These are phyloP conservation scores for Bombus impatiens DNA, from an alignment of 1,140 invertebrate species.

Conservation along the genomic window DNA sequence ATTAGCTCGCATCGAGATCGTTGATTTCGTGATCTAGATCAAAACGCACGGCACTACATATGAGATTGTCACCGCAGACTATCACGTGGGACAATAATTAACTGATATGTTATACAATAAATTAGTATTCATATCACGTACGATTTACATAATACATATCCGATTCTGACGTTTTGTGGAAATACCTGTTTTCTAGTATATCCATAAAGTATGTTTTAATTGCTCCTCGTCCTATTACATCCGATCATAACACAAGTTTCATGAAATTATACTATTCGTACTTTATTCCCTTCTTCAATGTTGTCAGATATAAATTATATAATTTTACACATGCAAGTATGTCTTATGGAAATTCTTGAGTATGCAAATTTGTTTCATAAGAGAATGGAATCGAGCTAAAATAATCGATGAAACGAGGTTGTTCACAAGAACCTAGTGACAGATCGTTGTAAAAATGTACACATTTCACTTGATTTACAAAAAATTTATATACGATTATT, in stretches of 20 bases:
- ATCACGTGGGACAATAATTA: neutral
- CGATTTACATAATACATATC: slow-evolving; percentile 10
- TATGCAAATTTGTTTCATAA: too few relatives aligned
- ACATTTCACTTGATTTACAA: too few relatives aligned
- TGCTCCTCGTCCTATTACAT: too few relatives aligned
- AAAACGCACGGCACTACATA: neutral
- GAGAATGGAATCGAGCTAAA: neutral
- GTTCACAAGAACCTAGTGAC: too few relatives aligned
- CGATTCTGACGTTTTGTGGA: slow-evolving; percentile 2
- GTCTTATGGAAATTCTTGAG: neutral
- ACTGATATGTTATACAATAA: neutral
- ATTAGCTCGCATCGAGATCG: neutral
- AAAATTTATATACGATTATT: too few relatives aligned
- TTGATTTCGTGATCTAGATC: neutral
- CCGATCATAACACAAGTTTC: neutral
- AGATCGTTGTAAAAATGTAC: too few relatives aligned
- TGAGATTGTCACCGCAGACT: neutral
- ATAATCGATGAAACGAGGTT: neutral
- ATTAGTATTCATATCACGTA: neutral
- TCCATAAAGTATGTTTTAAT: neutral
- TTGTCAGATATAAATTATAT: neutral
- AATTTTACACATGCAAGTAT: too few relatives aligned
- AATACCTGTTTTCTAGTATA: neutral
- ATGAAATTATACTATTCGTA: neutral
- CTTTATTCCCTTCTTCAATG: neutral